phyloP scores from a whole-genome alignment of 2,113 vertebrate genomes.

The Melanerpes aurifrons region DNA sequence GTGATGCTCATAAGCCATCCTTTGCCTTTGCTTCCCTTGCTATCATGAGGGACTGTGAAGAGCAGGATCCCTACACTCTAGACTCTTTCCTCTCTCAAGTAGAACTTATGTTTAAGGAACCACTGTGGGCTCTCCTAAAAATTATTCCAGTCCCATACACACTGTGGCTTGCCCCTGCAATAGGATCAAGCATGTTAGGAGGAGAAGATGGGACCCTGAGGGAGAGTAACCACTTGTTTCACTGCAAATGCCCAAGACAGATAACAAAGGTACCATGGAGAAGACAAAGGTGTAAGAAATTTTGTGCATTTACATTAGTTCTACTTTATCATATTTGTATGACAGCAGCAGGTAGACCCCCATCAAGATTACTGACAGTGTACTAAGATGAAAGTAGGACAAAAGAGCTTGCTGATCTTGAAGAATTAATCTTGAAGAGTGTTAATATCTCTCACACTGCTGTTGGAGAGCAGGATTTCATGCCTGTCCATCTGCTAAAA shows the following conservation, averaged over 20 bases:
- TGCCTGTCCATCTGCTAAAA: neutral
- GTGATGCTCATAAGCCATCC: neutral
- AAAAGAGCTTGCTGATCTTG: neutral
- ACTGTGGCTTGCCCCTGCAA: neutral
- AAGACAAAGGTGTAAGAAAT: neutral
- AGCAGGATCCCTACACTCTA: neutral
- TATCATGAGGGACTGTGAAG: neutral
- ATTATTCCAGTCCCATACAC: constrained; percentile 1
- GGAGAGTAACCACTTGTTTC: neutral
- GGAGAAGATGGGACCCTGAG: neutral
- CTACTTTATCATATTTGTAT: neutral
- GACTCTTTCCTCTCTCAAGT: neutral
- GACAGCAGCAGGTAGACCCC: neutral
- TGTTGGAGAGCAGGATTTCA: neutral
- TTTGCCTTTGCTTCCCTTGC: neutral
- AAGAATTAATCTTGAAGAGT: neutral
- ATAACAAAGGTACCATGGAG: neutral
- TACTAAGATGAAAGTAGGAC: neutral
- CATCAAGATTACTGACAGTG: neutral
- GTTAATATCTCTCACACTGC: neutral
- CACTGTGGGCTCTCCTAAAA: neutral
- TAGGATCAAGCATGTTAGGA: neutral
- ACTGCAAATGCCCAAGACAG: neutral
- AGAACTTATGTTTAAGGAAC: neutral
- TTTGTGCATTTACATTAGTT: neutral